A percentile compares a stretch with the other conserved stretches of the same genome.
Conservation (phyloP, 2,113 vertebrate species). For the Mormoops blainvillei region DNA sequence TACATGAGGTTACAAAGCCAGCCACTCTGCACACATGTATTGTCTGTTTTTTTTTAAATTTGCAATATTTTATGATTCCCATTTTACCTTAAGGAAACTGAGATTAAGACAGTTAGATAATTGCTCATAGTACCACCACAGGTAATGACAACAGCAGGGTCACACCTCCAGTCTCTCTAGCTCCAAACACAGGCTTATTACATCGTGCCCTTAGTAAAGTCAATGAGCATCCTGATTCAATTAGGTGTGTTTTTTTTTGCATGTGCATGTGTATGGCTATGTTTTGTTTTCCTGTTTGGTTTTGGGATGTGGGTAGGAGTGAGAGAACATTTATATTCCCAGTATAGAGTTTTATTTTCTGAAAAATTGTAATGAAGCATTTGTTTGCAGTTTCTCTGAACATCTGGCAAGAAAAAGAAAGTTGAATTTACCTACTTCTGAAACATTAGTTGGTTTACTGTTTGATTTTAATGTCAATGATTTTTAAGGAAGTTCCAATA, state of each 20-base stretch:
- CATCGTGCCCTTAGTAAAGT: not conserved
- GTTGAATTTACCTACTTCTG: not conserved
- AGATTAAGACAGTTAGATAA: not conserved
- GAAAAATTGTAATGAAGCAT: not conserved
- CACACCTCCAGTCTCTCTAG: not conserved
- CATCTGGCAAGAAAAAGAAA: not conserved
- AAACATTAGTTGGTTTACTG: not conserved
- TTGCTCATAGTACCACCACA: not conserved
- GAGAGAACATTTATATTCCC: not conserved
- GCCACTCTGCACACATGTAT: not conserved
- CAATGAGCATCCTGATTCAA: not conserved
- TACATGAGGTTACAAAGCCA: not conserved
- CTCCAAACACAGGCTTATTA: not conserved
- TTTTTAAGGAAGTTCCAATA: not conserved
- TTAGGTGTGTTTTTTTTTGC: not conserved
- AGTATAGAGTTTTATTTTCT: not conserved
- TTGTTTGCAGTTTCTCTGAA: not conserved
- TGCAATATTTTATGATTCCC: not conserved
- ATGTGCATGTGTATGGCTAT: not conserved
- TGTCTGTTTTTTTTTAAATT: not conserved
- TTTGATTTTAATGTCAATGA: not conserved
- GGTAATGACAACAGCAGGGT: not conserved
- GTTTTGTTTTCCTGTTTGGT: not conserved
- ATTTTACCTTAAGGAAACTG: not conserved
- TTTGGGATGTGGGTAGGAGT: not conserved